A percentile compares a stretch with the other conserved stretches of the same genome.
Conservation (phyloP, 2,888 invertebrate species). For the Ormyrus thymus region DNA sequence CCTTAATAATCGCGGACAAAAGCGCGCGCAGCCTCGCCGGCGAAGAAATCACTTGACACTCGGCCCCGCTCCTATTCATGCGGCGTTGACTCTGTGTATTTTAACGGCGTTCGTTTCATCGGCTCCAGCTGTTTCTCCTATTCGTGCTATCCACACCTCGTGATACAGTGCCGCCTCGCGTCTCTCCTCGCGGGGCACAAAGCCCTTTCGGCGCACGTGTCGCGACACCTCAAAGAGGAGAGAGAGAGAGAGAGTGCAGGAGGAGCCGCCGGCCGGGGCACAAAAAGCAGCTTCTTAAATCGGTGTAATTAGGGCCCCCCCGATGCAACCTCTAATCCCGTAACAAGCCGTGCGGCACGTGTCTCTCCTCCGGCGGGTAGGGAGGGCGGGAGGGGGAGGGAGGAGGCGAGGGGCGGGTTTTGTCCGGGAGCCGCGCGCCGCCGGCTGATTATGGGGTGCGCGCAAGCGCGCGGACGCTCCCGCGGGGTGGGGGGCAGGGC, state of each 20-base stretch:
- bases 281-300: slow-evolving; percentile 56
- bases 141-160: no score
- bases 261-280: not conserved
- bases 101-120: no score
- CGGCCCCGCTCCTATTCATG: not conserved
- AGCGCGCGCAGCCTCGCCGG: no score
- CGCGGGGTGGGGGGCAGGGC: slow-evolving; percentile 64
- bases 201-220: not conserved
- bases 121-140: no score
- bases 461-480: slow-evolving; percentile 46
- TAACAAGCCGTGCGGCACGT: slow-evolving; percentile 70
- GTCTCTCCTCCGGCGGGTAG: slow-evolving; percentile 57
- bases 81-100: not conserved
- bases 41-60: no score
- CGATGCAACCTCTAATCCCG: slow-evolving; percentile 72
- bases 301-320: slow-evolving; percentile 68
- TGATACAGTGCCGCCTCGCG: no score
- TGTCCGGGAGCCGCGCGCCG: not conserved
- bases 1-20: no score
- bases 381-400: slow-evolving; percentile 47
- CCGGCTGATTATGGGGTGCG: slow-evolving; percentile 69
- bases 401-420: slow-evolving; percentile 47
- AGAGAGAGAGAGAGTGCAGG: not conserved
- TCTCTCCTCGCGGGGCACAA: not conserved
- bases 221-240: not conserved